These are phyloP conservation scores for Drosophila meridionalis DNA, from an alignment of 2,888 invertebrate species.

Conservation along the genomic window DNA sequence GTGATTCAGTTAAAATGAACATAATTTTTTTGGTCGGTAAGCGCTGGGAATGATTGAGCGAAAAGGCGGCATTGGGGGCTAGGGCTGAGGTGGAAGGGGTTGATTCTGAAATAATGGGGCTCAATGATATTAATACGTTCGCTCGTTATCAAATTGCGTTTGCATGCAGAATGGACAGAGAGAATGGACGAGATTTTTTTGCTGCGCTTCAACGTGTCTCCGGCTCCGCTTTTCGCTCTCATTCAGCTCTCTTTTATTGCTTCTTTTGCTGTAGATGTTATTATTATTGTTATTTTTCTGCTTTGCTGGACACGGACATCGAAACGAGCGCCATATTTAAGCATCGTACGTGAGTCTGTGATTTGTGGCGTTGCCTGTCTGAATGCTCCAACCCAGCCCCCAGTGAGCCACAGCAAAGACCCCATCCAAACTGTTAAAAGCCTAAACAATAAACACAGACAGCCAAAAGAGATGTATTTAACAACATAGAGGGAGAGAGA, in stretches of 20 bases:
- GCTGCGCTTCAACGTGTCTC: conserved; percentile 26
- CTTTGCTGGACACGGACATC: conserved; percentile 70
- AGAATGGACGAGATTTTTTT: conserved; percentile 47
- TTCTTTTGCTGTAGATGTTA: conserved; percentile 38
- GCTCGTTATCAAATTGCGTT: conserved; percentile 83
- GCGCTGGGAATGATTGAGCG: conserved; percentile 31
- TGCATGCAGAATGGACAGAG: conserved; percentile 80
- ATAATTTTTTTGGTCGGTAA: conserved; percentile 62
- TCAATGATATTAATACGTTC: conserved; percentile 83
- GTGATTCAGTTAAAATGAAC: conserved; percentile 49
- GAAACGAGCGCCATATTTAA: conserved; percentile 74
- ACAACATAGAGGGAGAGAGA: not conserved
- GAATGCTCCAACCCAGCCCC: conserved; percentile 5
- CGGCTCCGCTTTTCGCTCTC: conserved; percentile 4
- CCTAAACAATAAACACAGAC: conserved; percentile 75
- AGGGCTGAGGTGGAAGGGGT: not conserved
- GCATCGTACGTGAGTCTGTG: conserved; percentile 68
- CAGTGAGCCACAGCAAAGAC: not conserved
- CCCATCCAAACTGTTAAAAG: conserved; percentile 47
- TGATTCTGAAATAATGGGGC: conserved; percentile 68
- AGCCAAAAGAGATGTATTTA: conserved; percentile 13
- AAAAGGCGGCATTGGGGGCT: not conserved
- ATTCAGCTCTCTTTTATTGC: conserved; percentile 9
- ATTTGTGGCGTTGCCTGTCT: conserved; percentile 63
- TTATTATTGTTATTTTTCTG: conserved; percentile 59